Conservation (phyloP, 2,888 invertebrate species). For the Hedya salicella region DNA sequence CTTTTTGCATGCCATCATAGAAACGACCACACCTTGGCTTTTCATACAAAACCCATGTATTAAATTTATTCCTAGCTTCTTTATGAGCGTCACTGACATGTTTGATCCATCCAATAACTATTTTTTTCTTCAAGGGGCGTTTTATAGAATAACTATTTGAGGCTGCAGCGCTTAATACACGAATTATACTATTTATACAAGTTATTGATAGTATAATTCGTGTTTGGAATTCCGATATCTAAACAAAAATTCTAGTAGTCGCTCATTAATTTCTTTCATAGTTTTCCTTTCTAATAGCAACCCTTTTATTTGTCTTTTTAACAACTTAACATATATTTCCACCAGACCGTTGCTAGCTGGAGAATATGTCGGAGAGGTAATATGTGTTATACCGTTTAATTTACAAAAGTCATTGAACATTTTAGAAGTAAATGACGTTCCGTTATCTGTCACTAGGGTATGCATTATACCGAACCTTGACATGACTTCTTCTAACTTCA, state of each 20-base stretch:
- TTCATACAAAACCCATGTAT: too few relatives aligned
- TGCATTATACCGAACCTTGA: constrained; percentile 30
- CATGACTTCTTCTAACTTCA: constrained; percentile 39
- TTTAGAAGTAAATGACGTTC: constrained; percentile 34
- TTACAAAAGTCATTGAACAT: constrained; percentile 44
- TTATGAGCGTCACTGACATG: too few relatives aligned
- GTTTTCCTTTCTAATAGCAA: constrained; percentile 13
- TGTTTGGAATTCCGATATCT: constrained; percentile 1
- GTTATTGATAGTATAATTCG: too few relatives aligned
- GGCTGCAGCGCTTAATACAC: too few relatives aligned
- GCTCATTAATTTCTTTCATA: background rate
- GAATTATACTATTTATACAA: too few relatives aligned
- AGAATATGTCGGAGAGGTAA: constrained; percentile 45
- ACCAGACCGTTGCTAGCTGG: constrained; percentile 47
- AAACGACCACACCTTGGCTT: too few relatives aligned
- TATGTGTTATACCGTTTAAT: constrained; percentile 43
- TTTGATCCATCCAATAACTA: too few relatives aligned
- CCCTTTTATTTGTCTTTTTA: constrained; percentile 47
- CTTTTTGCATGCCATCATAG: too few relatives aligned
- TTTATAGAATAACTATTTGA: too few relatives aligned
- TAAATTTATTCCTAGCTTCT: too few relatives aligned
- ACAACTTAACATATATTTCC: constrained; percentile 47
- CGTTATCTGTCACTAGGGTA: constrained; percentile 43
- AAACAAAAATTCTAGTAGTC: background rate
- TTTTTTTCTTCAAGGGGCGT: too few relatives aligned